These are phyloP conservation scores for Gadopsis bispinosus DNA, from an alignment of 2,797 vertebrate genomes.

Conservation along the genomic window DNA sequence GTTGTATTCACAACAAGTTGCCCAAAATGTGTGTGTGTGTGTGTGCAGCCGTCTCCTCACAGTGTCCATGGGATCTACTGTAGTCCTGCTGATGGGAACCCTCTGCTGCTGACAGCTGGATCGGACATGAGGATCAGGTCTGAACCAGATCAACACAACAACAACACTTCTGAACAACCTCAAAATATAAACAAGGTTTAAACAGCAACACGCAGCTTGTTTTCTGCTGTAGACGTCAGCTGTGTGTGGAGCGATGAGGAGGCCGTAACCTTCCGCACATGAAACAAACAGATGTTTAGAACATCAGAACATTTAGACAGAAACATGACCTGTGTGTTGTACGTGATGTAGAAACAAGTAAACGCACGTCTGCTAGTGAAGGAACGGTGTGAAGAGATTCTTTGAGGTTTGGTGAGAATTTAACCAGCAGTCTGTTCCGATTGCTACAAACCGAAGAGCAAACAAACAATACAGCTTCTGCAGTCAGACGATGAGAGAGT, in stretches of 20 bases:
- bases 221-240: too few relatives aligned
- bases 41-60: constrained; percentile 92
- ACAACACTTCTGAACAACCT: background rate
- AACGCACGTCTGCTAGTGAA: background rate
- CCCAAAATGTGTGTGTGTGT: constrained; percentile 12
- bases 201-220: too few relatives aligned
- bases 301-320: too few relatives aligned
- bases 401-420: background rate
- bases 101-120: constrained; percentile 95
- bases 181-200: too few relatives aligned
- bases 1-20: background rate
- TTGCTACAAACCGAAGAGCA: background rate
- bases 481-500: background rate
- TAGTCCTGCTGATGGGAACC: constrained; percentile 97
- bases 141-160: background rate
- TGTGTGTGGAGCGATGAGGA: too few relatives aligned
- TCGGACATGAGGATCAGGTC: constrained; percentile 99
- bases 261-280: too few relatives aligned
- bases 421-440: background rate
- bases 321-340: too few relatives aligned
- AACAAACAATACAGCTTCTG: background rate
- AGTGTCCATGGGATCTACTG: constrained; percentile 98
- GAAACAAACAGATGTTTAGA: too few relatives aligned
- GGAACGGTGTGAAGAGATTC: background rate
- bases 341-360: too few relatives aligned